Percentiles rank a stretch among this genome's conserved stretches.
Conservation (phyloP, 1,140 invertebrate genomes). For the Oscheius sp. region DNA sequence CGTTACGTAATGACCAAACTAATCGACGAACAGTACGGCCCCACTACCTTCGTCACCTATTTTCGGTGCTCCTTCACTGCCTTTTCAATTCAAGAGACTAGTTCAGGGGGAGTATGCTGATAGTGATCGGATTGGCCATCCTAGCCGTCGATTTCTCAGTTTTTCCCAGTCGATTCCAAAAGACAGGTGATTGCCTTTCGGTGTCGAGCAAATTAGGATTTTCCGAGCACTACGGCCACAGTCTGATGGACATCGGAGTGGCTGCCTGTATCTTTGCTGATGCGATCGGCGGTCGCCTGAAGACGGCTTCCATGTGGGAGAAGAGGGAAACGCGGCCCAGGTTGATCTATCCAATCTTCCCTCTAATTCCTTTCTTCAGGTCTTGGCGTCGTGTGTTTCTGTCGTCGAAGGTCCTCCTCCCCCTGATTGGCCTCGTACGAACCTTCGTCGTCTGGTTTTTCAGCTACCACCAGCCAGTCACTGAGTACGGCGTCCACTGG, state of each 20-base stretch:
- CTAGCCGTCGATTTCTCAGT: conserved; percentile 85
- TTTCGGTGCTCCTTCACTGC: conserved; percentile 11
- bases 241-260: conserved; percentile 90
- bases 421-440: conserved; percentile 71
- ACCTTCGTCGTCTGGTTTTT: conserved; percentile 63
- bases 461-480: conserved; percentile 79
- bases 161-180: conserved; percentile 79
- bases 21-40: conserved; percentile 37
- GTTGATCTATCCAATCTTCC: background rate
- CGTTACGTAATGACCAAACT: conserved; percentile 27
- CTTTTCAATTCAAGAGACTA: background rate
- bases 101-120: conserved; percentile 64
- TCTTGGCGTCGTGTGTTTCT: background rate
- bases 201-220: background rate
- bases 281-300: conserved; percentile 17
- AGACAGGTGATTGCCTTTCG: conserved; percentile 69
- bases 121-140: conserved; percentile 78
- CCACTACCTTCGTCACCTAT: conserved; percentile 40
- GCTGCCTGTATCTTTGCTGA: conserved; percentile 80
- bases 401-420: conserved; percentile 46
- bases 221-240: conserved; percentile 68
- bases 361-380: background rate
- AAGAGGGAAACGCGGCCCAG: background rate
- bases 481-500: conserved; percentile 92
- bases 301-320: conserved; percentile 11